A percentile compares a stretch with the other conserved stretches of the same genome.
phyloP scores from a whole-genome alignment of 2,888 invertebrate species.

The Himalopsyche kuldschensis region DNA sequence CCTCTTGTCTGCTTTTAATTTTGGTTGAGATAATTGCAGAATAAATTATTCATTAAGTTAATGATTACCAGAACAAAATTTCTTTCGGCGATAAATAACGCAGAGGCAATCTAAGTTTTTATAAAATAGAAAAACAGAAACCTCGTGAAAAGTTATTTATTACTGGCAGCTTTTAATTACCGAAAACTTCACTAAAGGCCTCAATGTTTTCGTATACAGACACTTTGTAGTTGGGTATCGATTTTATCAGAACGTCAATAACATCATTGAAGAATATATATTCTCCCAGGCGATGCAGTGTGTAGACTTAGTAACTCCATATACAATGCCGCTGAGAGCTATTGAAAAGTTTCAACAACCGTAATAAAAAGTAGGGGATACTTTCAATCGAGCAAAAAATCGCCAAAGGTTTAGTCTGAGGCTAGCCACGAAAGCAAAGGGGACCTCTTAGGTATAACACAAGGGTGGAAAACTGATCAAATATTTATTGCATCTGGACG shows the following conservation, averaged over 20 bases:
- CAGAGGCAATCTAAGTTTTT: no score
- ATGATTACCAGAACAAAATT: no score
- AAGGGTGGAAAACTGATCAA: constrained; percentile 1
- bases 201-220: no score
- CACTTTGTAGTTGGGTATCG: neutral
- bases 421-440: neutral
- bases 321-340: constrained; percentile 35
- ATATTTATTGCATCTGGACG: neutral
- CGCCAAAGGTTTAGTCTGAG: constrained; percentile 8
- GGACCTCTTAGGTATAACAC: neutral
- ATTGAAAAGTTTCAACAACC: constrained; percentile 35
- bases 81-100: no score
- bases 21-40: no score
- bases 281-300: constrained; percentile 1
- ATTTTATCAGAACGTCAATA: neutral
- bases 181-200: no score
- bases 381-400: constrained; percentile 38
- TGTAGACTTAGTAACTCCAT: neutral
- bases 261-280: neutral
- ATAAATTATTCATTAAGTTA: no score
- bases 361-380: constrained; percentile 36
- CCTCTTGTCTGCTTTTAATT: no score
- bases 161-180: no score
- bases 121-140: no score
- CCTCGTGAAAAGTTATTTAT: no score